A percentile compares a stretch with the other conserved stretches of the same genome.
phyloP scores from a whole-genome alignment of 2,113 vertebrate genomes.

The Chloropsis cyanopogon region DNA sequence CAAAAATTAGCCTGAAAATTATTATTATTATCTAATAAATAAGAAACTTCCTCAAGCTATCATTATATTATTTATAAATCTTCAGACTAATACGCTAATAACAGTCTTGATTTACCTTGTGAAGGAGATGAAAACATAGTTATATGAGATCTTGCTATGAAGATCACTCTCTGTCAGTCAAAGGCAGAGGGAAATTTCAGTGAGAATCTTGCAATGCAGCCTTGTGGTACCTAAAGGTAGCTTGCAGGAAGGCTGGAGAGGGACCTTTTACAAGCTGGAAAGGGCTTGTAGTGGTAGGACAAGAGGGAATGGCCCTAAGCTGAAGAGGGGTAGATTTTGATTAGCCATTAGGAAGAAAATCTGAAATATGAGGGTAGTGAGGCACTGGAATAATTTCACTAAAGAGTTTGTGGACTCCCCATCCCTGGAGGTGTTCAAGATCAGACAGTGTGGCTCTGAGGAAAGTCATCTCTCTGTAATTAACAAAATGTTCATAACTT shows the following conservation, averaged over 20 bases:
- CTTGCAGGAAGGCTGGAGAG: neutral
- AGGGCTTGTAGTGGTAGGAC: neutral
- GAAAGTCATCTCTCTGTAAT: neutral
- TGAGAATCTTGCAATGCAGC: neutral
- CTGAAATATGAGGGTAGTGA: neutral
- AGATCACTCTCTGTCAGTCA: neutral
- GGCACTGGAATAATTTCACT: neutral
- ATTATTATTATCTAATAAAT: slow-evolving; percentile 3
- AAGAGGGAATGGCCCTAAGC: neutral
- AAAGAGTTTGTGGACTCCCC: neutral
- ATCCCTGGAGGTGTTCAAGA: neutral
- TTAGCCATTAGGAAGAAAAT: neutral
- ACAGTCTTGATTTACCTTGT: neutral
- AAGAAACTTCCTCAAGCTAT: neutral
- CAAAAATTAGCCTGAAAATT: neutral
- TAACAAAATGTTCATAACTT: slow-evolving; percentile 11
- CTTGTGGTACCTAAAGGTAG: neutral
- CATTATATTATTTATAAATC: neutral
- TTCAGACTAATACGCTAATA: neutral
- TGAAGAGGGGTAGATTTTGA: neutral
- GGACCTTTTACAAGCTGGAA: neutral
- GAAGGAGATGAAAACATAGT: neutral
- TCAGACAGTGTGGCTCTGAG: neutral
- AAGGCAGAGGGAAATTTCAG: neutral
- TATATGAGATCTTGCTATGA: neutral